Evolutionary conservation across 92 coral and sea anemone genomes (phyloP).

Genomic region (Parazoanthus swiftii): DNA sequence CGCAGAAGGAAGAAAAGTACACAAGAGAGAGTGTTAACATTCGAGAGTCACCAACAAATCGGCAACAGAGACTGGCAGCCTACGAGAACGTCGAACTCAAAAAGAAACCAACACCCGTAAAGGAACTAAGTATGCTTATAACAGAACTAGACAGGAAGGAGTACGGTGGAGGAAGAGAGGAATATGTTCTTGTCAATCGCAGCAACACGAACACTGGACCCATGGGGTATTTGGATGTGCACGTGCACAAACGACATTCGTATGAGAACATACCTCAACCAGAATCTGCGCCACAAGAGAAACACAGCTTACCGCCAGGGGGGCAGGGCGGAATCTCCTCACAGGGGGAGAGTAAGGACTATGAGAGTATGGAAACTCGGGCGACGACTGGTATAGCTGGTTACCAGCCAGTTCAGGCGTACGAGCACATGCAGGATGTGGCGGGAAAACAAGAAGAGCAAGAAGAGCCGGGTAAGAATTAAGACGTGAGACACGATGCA

Average conservation of each 20-base stretch:
- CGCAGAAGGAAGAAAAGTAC: constrained; percentile 28
- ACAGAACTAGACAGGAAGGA: constrained; percentile 26
- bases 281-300: neutral
- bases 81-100: constrained; percentile 77
- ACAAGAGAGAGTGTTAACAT: constrained; percentile 35
- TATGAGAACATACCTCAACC: constrained; percentile 26
- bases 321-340: neutral
- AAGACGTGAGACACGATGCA: neutral
- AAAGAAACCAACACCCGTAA: constrained; percentile 17
- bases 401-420: constrained; percentile 4
- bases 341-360: constrained; percentile 18
- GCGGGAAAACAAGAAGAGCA: neutral
- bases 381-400: neutral
- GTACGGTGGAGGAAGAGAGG: neutral
- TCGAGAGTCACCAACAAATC: constrained; percentile 33
- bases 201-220: neutral
- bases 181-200: constrained; percentile 1
- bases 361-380: constrained; percentile 12
- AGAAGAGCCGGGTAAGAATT: constrained; percentile 25
- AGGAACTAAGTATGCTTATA: constrained; percentile 32
- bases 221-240: neutral
- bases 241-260: constrained; percentile 3
- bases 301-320: neutral
- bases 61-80: constrained; percentile 40
- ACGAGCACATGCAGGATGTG: constrained; percentile 20